phyloP scores from a whole-genome alignment of 2,797 vertebrate species.

The Oreochromis grahami region DNA sequence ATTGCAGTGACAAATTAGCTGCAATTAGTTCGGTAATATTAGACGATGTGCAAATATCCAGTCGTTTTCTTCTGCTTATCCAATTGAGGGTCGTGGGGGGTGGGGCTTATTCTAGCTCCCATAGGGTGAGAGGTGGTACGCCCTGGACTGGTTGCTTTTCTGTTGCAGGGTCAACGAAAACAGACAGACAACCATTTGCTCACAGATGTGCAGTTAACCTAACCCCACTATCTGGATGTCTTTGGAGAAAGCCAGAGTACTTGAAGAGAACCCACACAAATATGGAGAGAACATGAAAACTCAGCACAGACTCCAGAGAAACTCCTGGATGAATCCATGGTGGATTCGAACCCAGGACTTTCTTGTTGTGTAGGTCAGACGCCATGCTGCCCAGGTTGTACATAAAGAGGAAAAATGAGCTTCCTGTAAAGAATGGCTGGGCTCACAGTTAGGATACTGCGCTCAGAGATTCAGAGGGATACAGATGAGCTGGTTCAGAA shows the following conservation, averaged over 20 bases:
- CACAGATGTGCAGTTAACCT: background rate
- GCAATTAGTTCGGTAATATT: rapidly evolving
- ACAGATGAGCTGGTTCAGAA: background rate
- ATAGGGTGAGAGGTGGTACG: background rate
- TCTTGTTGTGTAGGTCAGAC: background rate
- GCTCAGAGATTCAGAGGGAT: background rate
- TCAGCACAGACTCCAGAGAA: background rate
- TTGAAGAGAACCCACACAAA: background rate
- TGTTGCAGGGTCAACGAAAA: background rate
- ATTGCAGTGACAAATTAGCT: background rate
- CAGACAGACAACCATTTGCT: background rate
- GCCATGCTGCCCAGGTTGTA: background rate
- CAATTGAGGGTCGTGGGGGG: rapidly evolving
- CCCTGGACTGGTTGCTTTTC: rapidly evolving
- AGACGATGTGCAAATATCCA: background rate
- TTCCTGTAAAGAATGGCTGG: background rate
- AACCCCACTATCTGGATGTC: background rate
- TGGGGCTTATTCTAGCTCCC: background rate
- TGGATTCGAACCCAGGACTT: background rate
- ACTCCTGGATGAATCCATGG: rapidly evolving
- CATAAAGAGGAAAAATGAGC: background rate
- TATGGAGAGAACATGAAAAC: background rate
- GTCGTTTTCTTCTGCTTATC: background rate
- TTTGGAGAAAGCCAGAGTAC: background rate
- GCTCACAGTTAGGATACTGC: background rate